These are phyloP conservation scores for Tetramorium alpestre DNA, from an alignment of 1,140 invertebrate species.

Conservation along the genomic window DNA sequence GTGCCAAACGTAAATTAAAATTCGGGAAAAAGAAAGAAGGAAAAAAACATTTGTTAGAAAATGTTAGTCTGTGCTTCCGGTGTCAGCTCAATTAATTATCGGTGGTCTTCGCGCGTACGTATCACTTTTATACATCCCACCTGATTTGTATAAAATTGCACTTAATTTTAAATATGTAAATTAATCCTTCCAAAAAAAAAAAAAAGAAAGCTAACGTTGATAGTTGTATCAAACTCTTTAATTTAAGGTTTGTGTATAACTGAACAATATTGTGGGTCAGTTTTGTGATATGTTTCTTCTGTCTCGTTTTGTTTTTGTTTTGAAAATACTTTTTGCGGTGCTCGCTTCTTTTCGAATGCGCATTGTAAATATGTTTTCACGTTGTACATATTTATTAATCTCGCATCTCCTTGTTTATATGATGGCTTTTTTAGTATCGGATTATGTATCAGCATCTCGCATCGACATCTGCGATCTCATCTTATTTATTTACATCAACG, in stretches of 20 bases:
- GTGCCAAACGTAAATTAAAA: conserved; percentile 77
- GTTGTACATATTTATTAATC: conserved; percentile 71
- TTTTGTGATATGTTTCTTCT: conserved; percentile 34
- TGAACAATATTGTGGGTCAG: background rate
- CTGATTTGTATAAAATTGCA: background rate
- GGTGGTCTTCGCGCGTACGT: conserved; percentile 41
- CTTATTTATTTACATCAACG: conserved; percentile 62
- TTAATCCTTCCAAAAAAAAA: background rate
- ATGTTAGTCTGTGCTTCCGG: conserved; percentile 62
- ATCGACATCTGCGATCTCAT: conserved; percentile 5
- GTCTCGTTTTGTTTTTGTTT: background rate
- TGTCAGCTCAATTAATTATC: conserved; percentile 55
- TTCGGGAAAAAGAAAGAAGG: background rate
- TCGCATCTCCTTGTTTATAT: conserved; percentile 15
- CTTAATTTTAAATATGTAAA: conserved; percentile 40
- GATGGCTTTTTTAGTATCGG: conserved; percentile 10
- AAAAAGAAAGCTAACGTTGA: background rate
- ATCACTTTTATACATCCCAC: conserved; percentile 28
- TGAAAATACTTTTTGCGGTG: conserved; percentile 36
- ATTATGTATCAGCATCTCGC: conserved; percentile 5
- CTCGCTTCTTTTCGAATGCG: conserved; percentile 47
- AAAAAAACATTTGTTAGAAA: conserved; percentile 19
- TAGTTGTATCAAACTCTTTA: background rate
- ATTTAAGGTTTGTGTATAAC: conserved; percentile 39
- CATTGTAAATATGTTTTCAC: conserved; percentile 68